Conservation (phyloP, 2,797 vertebrate genomes). For the Pangasius macronema region DNA sequence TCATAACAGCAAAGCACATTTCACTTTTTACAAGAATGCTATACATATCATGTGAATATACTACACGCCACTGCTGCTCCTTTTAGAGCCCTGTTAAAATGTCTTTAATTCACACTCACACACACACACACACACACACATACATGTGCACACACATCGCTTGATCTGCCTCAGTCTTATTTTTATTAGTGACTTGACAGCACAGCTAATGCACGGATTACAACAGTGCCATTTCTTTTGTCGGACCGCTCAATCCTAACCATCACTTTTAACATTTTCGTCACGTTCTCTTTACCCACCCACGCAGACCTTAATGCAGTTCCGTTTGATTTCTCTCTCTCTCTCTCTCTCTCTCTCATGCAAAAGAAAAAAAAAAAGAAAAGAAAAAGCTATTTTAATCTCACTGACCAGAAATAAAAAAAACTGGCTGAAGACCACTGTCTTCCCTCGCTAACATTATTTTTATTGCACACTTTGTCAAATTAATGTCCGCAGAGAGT, state of each 20-base stretch:
- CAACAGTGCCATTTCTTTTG: constrained; percentile 41
- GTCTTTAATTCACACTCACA: constrained; percentile 43
- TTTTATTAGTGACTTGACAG: constrained; percentile 56
- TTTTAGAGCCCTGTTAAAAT: constrained; percentile 50
- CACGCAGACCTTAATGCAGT: constrained; percentile 48
- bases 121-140: constrained; percentile 11
- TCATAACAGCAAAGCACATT: constrained; percentile 2
- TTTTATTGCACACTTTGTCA: constrained; percentile 48
- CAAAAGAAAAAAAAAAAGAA: constrained; percentile 38
- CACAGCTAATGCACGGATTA: constrained; percentile 55
- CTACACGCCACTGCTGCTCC: constrained; percentile 30
- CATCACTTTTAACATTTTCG: constrained; percentile 34
- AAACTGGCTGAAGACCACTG: constrained; percentile 34
- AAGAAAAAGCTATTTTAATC: constrained; percentile 40
- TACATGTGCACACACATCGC: background rate
- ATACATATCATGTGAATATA: constrained; percentile 2
- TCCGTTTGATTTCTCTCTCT: constrained; percentile 32
- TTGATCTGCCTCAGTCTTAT: constrained; percentile 50
- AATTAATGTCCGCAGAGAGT: constrained; percentile 30
- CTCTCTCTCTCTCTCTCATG: background rate
- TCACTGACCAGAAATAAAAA: constrained; percentile 49
- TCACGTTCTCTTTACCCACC: constrained; percentile 46
- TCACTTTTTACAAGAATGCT: constrained; percentile 4
- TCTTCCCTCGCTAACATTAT: constrained; percentile 12
- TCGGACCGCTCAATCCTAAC: constrained; percentile 32